phyloP scores from a whole-genome alignment of 2,888 invertebrate species.

The Andrena bucephala region DNA sequence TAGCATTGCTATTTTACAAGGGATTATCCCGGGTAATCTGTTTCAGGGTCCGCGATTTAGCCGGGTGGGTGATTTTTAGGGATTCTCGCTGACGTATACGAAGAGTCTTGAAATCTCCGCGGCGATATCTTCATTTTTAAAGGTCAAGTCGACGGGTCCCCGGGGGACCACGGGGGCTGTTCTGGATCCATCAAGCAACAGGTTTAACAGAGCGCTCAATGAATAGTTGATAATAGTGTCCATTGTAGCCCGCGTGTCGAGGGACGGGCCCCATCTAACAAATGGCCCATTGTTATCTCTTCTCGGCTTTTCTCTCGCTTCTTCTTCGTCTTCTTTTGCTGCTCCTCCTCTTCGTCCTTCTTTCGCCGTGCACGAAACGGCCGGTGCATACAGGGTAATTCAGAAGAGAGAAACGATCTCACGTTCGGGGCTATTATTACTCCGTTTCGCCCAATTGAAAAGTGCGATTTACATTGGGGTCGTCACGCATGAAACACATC shows the following conservation, averaged over 20 bases:
- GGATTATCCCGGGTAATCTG: conserved; percentile 5
- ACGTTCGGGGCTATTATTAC: conserved; percentile 47
- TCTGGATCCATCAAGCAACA: conserved; percentile 57
- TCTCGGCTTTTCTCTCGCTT: conserved; percentile 44
- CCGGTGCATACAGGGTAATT: conserved; percentile 52
- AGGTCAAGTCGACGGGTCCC: conserved; percentile 32
- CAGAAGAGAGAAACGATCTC: conserved; percentile 53
- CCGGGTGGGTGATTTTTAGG: background rate
- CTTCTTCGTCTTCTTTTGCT: conserved; percentile 28
- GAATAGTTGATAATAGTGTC: conserved; percentile 80
- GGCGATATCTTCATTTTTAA: conserved; percentile 71
- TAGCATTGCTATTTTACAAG: background rate
- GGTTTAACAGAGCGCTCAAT: conserved; percentile 74
- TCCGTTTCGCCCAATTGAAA: conserved; percentile 46
- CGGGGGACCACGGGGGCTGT: conserved; percentile 27
- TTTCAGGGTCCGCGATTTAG: background rate
- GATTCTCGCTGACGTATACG: background rate
- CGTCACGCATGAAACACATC: conserved; percentile 15
- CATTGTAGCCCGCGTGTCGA: conserved; percentile 76
- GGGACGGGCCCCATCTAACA: conserved; percentile 76
- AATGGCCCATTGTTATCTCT: conserved; percentile 81
- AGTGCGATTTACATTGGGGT: conserved; percentile 20
- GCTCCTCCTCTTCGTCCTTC: conserved; percentile 19
- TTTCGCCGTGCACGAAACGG: conserved; percentile 34
- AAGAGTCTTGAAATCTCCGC: background rate